Conservation (phyloP, 2,888 invertebrate genomes). For the Euzetes globulus region DNA sequence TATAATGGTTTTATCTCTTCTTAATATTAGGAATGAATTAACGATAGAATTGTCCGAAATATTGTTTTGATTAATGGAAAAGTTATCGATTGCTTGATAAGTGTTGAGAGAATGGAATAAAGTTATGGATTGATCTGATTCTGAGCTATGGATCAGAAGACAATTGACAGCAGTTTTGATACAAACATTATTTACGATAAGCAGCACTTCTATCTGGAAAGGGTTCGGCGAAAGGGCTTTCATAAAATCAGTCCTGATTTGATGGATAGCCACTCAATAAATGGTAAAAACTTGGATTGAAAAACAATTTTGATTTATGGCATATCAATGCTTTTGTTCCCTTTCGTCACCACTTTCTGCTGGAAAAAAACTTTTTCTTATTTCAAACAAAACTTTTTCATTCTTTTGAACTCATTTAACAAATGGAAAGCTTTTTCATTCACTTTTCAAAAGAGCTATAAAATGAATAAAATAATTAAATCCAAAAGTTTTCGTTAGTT, state of each 20-base stretch:
- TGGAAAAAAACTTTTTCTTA: too few species aligned
- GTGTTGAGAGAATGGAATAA: not conserved
- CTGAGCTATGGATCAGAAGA: not conserved
- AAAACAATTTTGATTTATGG: not conserved
- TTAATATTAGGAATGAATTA: not conserved
- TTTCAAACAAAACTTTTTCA: too few species aligned
- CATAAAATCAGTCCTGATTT: not conserved
- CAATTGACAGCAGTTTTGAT: not conserved
- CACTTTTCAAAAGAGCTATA: too few species aligned
- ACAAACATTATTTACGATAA: not conserved
- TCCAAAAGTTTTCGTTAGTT: too few species aligned
- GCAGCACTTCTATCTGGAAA: not conserved
- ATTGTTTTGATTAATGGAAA: not conserved
- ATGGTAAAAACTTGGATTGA: not conserved
- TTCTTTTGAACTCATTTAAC: too few species aligned
- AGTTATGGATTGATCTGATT: not conserved
- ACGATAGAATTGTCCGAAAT: not conserved
- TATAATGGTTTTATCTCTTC: too few species aligned
- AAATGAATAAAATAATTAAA: too few species aligned
- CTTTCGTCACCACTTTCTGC: too few species aligned
- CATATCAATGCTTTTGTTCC: not conserved
- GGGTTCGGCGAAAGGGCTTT: not conserved
- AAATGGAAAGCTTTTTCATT: too few species aligned
- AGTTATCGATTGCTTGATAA: not conserved
- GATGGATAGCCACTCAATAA: not conserved